Conservation (phyloP, 2,888 invertebrate genomes). For the Meta bourneti region DNA sequence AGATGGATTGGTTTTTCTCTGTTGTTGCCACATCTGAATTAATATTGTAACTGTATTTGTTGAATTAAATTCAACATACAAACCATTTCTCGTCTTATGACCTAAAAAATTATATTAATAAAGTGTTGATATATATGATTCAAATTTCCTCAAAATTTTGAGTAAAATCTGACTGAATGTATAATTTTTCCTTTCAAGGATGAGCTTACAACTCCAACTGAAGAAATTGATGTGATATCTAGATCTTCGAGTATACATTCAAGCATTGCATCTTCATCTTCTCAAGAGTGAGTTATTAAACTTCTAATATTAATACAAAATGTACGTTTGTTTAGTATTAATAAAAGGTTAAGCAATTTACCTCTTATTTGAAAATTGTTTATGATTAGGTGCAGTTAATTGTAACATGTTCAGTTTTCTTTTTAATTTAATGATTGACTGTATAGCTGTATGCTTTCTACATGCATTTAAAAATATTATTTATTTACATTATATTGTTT, state of each 20-base stretch:
- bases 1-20: too few relatives aligned
- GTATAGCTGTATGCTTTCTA: not conserved
- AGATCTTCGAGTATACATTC: constrained; percentile 77
- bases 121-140: not conserved
- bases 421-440: not conserved
- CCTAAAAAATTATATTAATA: not conserved
- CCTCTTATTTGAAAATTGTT: too few relatives aligned
- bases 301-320: not conserved
- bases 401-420: not conserved
- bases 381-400: not conserved
- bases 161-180: too few relatives aligned
- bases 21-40: too few relatives aligned
- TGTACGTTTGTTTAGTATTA: not conserved
- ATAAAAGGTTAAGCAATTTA: not conserved
- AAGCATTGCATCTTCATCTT: constrained; percentile 77
- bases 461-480: not conserved
- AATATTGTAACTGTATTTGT: too few relatives aligned
- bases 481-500: not conserved
- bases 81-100: not conserved
- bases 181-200: constrained; percentile 39
- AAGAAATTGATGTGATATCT: constrained; percentile 76
- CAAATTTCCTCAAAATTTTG: not conserved
- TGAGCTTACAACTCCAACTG: constrained; percentile 76
- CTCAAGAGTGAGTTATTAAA: constrained; percentile 77
- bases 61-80: too few relatives aligned